Conservation (phyloP, 92 coral and sea anemone species). For the Phenganax marumi region DNA sequence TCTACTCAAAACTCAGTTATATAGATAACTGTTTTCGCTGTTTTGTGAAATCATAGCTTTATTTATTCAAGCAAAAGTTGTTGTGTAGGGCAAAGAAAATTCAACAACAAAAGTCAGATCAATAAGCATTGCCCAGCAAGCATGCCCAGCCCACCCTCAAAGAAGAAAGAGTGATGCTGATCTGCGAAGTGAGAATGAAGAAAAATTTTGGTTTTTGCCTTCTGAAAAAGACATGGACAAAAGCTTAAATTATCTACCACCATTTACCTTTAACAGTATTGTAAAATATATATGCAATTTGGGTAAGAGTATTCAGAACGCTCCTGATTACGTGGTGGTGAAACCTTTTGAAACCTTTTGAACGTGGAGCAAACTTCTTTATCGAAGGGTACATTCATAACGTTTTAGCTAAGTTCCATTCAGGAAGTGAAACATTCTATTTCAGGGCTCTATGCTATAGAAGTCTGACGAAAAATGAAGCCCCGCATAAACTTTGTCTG, state of each 20-base stretch:
- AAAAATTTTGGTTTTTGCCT: conserved; percentile 46
- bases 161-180: conserved; percentile 39
- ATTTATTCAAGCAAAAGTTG: not conserved
- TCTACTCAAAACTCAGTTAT: no score
- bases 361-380: conserved; percentile 47
- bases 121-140: not conserved
- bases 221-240: no score
- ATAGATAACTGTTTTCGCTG: no score
- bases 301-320: conserved; percentile 39
- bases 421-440: conserved; percentile 48
- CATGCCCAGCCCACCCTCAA: conserved; percentile 10
- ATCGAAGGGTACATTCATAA: conserved; percentile 52
- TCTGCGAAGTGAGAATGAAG: no score
- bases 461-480: conserved; percentile 39
- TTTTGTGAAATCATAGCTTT: not conserved
- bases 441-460: conserved; percentile 53
- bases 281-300: conserved; percentile 45
- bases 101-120: conserved; percentile 15
- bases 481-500: conserved; percentile 47
- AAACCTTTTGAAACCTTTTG: conserved; percentile 54
- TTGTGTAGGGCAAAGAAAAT: conserved; percentile 8
- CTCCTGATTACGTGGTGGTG: conserved; percentile 21
- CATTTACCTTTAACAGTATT: no score
- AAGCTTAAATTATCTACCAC: no score
- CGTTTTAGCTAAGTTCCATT: conserved; percentile 46